phyloP scores from a whole-genome alignment of 2,888 invertebrate species.

The Coleophora flavipennella region DNA sequence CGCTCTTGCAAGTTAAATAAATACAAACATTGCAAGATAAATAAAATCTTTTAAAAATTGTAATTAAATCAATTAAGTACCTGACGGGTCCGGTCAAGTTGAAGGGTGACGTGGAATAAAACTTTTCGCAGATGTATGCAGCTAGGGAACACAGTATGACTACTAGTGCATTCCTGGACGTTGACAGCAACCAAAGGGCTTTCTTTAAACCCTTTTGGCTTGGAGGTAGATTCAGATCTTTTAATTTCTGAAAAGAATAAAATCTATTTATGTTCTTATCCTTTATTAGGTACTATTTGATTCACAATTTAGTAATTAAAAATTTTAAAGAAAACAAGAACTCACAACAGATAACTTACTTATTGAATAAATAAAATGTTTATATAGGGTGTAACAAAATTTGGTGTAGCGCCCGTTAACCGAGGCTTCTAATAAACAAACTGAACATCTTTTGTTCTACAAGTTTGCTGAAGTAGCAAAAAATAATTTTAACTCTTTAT shows the following conservation, averaged over 20 bases:
- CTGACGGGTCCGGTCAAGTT: conserved; percentile 81
- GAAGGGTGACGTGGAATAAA: conserved; percentile 73
- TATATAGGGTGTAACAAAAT: no score
- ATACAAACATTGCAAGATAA: conserved; percentile 1
- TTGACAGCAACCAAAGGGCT: conserved; percentile 82
- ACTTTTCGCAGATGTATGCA: conserved; percentile 73
- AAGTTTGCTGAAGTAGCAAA: no score
- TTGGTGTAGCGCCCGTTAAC: no score
- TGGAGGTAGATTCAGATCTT: conserved; percentile 72
- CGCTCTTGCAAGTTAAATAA: neutral
- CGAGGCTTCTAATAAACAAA: no score
- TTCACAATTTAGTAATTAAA: no score
- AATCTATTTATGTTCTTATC: no score
- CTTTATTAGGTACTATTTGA: no score
- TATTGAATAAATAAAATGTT: no score
- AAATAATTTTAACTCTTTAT: no score
- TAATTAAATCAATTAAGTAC: conserved; percentile 24
- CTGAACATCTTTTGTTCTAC: no score
- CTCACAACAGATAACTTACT: no score
- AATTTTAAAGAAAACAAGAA: no score
- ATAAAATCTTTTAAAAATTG: conserved; percentile 1
- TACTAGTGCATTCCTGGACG: conserved; percentile 87
- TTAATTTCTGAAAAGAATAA: conserved; percentile 76
- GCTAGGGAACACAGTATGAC: conserved; percentile 81
- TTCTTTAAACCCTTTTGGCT: conserved; percentile 62